Evolutionary conservation across 2,888 invertebrate genomes (phyloP).

Genomic region (Microplitis deprimator): DNA sequence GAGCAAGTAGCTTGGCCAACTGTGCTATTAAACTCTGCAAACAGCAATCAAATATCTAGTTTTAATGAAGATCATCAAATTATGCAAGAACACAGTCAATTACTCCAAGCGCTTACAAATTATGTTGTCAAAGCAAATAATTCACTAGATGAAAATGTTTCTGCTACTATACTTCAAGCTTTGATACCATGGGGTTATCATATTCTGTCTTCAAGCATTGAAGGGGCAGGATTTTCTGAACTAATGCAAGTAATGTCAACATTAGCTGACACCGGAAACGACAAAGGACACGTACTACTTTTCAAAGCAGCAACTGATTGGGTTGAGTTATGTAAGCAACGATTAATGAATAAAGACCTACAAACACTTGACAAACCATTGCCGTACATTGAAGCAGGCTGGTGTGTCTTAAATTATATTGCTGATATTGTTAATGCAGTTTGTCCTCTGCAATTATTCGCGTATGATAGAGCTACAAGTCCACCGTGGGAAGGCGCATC

Average conservation of each 20-base stretch:
- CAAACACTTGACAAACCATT: constrained; percentile 73
- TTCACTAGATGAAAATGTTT: constrained; percentile 76
- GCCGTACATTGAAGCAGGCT: constrained; percentile 80
- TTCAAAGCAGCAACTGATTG: constrained; percentile 87
- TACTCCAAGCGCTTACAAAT: constrained; percentile 80
- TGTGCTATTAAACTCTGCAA: constrained; percentile 54
- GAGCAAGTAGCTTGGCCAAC: constrained; percentile 61
- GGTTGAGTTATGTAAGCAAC: constrained; percentile 82
- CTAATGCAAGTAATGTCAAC: constrained; percentile 85
- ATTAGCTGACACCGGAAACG: constrained; percentile 88
- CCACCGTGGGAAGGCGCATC: constrained; percentile 85
- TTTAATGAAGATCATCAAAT: constrained; percentile 70
- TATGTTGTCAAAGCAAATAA: constrained; percentile 81
- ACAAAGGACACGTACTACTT: constrained; percentile 84
- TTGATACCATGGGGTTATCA: constrained; percentile 82
- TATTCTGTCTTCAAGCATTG: constrained; percentile 77
- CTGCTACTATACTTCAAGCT: constrained; percentile 79
- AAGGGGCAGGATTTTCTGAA: constrained; percentile 84
- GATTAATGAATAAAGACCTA: constrained; percentile 74
- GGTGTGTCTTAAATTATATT: constrained; percentile 87
- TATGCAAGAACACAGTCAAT: constrained; percentile 79
- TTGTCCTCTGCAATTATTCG: constrained; percentile 63
- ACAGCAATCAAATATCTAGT: constrained; percentile 55
- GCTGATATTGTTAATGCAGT: constrained; percentile 81
- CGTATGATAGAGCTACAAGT: constrained; percentile 73